phyloP scores from a whole-genome alignment of 1,140 invertebrate species.

The Apis dorsata region DNA sequence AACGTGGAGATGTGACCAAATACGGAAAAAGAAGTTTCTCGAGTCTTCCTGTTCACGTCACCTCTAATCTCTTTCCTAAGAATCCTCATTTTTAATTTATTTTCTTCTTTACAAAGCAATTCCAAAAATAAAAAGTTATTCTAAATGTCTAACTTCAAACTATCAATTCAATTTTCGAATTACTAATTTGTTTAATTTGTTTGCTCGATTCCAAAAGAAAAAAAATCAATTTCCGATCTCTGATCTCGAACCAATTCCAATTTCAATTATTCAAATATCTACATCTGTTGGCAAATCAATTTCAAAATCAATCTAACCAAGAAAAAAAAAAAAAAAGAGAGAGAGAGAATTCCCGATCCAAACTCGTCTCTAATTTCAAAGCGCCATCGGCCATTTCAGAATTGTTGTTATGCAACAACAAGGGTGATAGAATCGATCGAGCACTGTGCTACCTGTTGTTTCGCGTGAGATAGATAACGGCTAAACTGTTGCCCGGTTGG shows the following conservation, averaged over 20 bases:
- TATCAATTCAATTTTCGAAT: no score
- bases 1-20: background rate
- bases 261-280: background rate
- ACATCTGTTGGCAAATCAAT: background rate
- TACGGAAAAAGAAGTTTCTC: background rate
- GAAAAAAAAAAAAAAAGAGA: background rate
- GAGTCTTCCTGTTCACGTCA: conserved; percentile 4
- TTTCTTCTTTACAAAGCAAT: no score
- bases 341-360: background rate
- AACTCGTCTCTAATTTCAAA: background rate
- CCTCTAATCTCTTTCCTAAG: background rate
- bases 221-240: no score
- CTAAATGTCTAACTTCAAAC: no score
- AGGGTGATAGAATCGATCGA: background rate
- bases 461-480: background rate
- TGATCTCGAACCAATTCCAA: no score
- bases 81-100: no score
- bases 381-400: background rate
- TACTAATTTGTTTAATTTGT: no score
- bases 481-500: background rate
- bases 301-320: background rate
- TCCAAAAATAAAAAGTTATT: no score
- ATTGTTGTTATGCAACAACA: background rate
- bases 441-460: background rate
- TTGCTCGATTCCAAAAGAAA: no score